These are phyloP conservation scores for Tylochromis polylepis DNA, from an alignment of 2,113 vertebrate species.

Conservation along the genomic window DNA sequence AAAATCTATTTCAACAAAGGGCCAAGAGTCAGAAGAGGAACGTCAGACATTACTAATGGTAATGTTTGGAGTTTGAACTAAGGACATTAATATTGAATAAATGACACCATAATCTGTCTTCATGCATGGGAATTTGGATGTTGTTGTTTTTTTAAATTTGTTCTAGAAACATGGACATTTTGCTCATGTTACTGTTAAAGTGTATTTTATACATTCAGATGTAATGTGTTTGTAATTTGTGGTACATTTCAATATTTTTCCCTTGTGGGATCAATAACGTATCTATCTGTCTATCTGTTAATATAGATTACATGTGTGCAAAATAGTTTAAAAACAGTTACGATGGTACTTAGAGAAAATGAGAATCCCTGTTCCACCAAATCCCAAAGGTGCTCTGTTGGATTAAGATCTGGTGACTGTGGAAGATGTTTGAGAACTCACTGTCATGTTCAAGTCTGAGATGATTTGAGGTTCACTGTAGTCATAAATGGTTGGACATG, in stretches of 20 bases:
- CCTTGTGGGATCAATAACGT: neutral
- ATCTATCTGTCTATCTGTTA: neutral
- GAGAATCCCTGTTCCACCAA: neutral
- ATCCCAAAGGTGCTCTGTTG: neutral
- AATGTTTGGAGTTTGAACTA: constrained; percentile 37
- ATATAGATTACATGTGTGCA: neutral
- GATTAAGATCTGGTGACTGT: neutral
- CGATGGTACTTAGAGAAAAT: neutral
- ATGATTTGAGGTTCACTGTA: neutral
- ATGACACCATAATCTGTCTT: constrained; percentile 18
- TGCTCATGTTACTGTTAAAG: neutral
- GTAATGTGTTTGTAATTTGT: neutral
- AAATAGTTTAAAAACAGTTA: neutral
- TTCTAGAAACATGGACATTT: neutral
- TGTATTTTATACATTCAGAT: neutral
- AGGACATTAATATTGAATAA: constrained; percentile 40
- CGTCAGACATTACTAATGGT: constrained; percentile 36
- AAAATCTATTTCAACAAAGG: constrained; percentile 58
- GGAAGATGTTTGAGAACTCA: neutral
- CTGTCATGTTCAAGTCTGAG: neutral
- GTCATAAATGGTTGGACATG: neutral
- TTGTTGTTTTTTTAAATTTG: neutral
- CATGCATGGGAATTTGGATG: neutral
- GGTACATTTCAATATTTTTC: neutral
- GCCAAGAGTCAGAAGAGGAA: constrained; percentile 48